These are phyloP conservation scores for Sebastolobus altivelis DNA, from an alignment of 2,797 vertebrate species.

Conservation along the genomic window DNA sequence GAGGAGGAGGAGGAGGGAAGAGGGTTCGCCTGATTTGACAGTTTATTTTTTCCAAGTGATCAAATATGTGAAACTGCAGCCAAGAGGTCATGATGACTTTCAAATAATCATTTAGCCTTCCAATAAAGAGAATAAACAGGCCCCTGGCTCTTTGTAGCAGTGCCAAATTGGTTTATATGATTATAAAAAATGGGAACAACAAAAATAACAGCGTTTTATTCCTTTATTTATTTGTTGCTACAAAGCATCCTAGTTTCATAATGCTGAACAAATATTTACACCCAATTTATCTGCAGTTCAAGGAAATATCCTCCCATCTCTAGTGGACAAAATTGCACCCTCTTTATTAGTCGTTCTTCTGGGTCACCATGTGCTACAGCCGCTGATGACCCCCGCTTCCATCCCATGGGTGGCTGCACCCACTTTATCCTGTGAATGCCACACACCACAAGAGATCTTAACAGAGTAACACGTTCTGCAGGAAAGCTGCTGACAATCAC, in stretches of 20 bases:
- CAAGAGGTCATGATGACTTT: constrained; percentile 38
- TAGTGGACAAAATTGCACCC: constrained; percentile 40
- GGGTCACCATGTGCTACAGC: constrained; percentile 55
- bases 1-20: constrained; percentile 66
- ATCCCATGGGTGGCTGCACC: constrained; percentile 48
- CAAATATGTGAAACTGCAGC: constrained; percentile 51
- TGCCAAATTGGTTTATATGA: background rate
- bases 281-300: background rate
- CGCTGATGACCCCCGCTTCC: constrained; percentile 40
- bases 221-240: background rate
- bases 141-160: background rate
- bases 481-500: constrained; percentile 57
- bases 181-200: background rate
- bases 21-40: constrained; percentile 67
- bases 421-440: constrained; percentile 41
- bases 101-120: constrained; percentile 23
- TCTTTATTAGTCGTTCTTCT: constrained; percentile 44
- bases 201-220: background rate
- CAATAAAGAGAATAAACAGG: background rate
- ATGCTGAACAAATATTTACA: constrained; percentile 2
- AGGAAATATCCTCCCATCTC: background rate
- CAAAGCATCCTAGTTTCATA: background rate
- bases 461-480: constrained; percentile 47
- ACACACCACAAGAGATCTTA: constrained; percentile 34
- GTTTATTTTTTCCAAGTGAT: constrained; percentile 30